These are phyloP conservation scores for Drosophila quinaria DNA, from an alignment of 2,888 invertebrate genomes.

Conservation along the genomic window DNA sequence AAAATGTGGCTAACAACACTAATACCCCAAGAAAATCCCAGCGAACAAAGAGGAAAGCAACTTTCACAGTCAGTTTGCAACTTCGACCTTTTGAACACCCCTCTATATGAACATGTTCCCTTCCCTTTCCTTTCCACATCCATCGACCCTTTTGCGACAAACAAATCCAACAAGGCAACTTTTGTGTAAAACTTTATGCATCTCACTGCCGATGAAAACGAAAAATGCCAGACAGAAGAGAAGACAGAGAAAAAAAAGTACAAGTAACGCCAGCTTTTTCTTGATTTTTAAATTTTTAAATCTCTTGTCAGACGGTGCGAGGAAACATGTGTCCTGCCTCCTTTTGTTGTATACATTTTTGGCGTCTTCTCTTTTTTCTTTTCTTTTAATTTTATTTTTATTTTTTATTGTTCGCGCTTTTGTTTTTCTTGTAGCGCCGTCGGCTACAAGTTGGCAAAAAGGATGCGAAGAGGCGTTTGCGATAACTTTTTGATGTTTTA, in stretches of 20 bases:
- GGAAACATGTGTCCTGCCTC: slow-evolving; percentile 51
- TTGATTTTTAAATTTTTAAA: slow-evolving; percentile 65
- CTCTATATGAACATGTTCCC: slow-evolving; percentile 14
- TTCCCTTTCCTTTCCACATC: background rate
- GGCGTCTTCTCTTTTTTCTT: background rate
- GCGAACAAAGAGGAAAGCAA: slow-evolving; percentile 63
- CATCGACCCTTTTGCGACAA: slow-evolving; percentile 72
- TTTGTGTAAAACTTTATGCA: slow-evolving; percentile 77
- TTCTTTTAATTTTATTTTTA: slow-evolving; percentile 21
- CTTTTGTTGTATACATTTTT: slow-evolving; percentile 6
- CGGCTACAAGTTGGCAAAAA: slow-evolving; percentile 42
- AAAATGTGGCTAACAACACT: slow-evolving; percentile 72
- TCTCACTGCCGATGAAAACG: slow-evolving; percentile 73
- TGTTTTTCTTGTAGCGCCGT: slow-evolving; percentile 58
- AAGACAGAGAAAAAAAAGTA: slow-evolving; percentile 28
- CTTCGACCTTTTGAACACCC: slow-evolving; percentile 50
- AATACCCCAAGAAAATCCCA: slow-evolving; percentile 71
- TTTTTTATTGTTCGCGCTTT: slow-evolving; percentile 57
- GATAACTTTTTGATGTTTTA: slow-evolving; percentile 80
- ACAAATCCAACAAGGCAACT: slow-evolving; percentile 77
- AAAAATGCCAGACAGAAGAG: slow-evolving; percentile 32
- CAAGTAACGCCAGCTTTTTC: slow-evolving; percentile 52
- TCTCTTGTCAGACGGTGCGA: slow-evolving; percentile 50
- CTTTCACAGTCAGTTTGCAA: slow-evolving; percentile 67
- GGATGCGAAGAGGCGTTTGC: slow-evolving; percentile 50